Conservation (phyloP, 2,888 invertebrate genomes). For the Apamea epomidion region DNA sequence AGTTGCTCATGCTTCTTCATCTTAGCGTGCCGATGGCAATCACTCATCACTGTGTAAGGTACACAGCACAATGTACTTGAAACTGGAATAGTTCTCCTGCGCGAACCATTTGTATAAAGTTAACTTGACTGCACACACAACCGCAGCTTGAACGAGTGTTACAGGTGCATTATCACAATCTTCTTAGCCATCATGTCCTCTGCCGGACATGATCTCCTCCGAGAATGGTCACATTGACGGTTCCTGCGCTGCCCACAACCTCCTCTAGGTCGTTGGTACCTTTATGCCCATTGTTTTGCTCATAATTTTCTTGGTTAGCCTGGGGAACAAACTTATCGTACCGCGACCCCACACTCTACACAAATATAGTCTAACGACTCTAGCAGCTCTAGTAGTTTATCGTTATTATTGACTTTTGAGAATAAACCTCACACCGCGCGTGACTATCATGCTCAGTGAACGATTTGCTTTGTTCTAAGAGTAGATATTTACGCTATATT, state of each 20-base stretch:
- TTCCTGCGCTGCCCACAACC: too few relatives aligned
- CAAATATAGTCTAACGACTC: not conserved
- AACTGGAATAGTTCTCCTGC: not conserved
- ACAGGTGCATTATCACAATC: not conserved
- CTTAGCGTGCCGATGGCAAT: not conserved
- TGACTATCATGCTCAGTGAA: constrained; percentile 12
- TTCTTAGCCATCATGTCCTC: not conserved
- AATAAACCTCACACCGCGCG: constrained; percentile 12
- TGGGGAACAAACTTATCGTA: too few relatives aligned
- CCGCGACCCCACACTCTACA: not conserved
- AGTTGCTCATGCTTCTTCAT: not conserved
- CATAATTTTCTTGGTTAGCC: not conserved
- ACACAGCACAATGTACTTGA: not conserved
- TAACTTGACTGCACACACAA: not conserved
- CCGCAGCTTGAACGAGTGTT: not conserved
- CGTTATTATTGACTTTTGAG: constrained; percentile 1
- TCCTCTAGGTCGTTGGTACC: not conserved
- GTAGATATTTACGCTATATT: not conserved
- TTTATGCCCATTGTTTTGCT: too few relatives aligned
- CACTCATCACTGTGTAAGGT: not conserved
- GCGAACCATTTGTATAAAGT: not conserved
- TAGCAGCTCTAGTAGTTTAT: not conserved
- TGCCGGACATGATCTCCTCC: not conserved
- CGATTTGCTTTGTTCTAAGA: constrained; percentile 17
- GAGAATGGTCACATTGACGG: not conserved